Conservation (phyloP, 1,140 invertebrate genomes). For the Hermatobates lingyangjiaoensis region DNA sequence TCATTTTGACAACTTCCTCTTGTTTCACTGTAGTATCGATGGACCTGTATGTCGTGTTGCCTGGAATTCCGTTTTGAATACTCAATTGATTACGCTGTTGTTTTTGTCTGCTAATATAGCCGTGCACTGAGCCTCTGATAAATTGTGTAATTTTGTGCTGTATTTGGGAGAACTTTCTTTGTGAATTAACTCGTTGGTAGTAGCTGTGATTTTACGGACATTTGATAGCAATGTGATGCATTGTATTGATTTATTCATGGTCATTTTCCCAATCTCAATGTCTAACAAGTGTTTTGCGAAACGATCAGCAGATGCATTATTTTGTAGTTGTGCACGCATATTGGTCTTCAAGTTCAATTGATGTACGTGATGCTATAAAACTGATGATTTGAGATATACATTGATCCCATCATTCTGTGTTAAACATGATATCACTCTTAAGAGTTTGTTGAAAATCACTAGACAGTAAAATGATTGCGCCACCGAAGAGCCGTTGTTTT, state of each 20-base stretch:
- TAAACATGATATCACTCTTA: too few relatives aligned
- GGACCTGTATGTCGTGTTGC: conserved; percentile 15
- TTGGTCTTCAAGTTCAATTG: too few relatives aligned
- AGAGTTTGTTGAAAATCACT: too few relatives aligned
- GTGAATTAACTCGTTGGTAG: conserved; percentile 21
- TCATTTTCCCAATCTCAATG: conserved; percentile 14
- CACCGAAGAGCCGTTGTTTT: too few relatives aligned
- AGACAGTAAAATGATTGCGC: too few relatives aligned
- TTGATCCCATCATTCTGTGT: too few relatives aligned
- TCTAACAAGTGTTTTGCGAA: conserved; percentile 16
- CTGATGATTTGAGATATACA: too few relatives aligned
- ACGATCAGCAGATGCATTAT: too few relatives aligned
- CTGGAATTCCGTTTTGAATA: conserved; percentile 14
- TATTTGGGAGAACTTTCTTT: conserved; percentile 22
- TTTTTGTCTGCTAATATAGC: conserved; percentile 24
- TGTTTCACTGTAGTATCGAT: conserved; percentile 21
- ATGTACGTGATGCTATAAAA: too few relatives aligned
- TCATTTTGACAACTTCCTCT: conserved; percentile 20
- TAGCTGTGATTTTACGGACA: conserved; percentile 20
- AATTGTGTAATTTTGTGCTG: conserved; percentile 22
- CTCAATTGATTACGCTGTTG: conserved; percentile 21
- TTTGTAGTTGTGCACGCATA: too few relatives aligned
- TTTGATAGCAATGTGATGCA: conserved; percentile 23
- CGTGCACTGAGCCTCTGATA: conserved; percentile 23
- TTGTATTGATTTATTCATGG: conserved; percentile 20